These are phyloP conservation scores for Acronicta alni DNA, from an alignment of 2,888 invertebrate species.

Conservation along the genomic window DNA sequence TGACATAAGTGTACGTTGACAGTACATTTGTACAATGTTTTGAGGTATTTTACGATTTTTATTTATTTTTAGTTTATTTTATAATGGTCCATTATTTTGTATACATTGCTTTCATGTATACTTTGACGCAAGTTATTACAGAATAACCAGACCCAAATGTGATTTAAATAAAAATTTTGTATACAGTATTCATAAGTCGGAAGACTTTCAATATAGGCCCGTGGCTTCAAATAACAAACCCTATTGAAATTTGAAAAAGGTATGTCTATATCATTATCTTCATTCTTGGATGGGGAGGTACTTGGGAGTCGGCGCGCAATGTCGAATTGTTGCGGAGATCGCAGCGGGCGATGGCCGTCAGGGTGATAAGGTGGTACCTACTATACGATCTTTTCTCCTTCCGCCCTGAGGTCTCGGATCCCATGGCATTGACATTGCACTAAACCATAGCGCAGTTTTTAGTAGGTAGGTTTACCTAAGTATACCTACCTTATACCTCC, in stretches of 20 bases:
- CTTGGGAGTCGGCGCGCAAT: no score
- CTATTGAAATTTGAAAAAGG: constrained; percentile 15
- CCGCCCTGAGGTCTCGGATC: no score
- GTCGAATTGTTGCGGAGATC: no score
- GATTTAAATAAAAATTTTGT: constrained; percentile 19
- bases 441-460: no score
- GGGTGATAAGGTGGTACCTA: no score
- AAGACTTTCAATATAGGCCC: constrained; percentile 10
- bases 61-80: constrained; percentile 46
- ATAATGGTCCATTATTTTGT: constrained; percentile 45
- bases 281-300: neutral
- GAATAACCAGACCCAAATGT: constrained; percentile 35
- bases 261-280: constrained; percentile 6
- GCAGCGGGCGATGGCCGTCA: no score
- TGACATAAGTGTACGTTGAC: constrained; percentile 19
- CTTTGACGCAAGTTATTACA: constrained; percentile 9
- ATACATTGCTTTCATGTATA: constrained; percentile 23
- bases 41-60: constrained; percentile 40
- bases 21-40: constrained; percentile 33
- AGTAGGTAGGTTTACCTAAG: no score
- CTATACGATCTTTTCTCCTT: no score
- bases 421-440: no score
- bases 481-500: no score
- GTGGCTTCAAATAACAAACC: constrained; percentile 6
- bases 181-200: constrained; percentile 7